phyloP scores from a whole-genome alignment of 92 coral and sea anemone genomes.

The Actinernus sp. region DNA sequence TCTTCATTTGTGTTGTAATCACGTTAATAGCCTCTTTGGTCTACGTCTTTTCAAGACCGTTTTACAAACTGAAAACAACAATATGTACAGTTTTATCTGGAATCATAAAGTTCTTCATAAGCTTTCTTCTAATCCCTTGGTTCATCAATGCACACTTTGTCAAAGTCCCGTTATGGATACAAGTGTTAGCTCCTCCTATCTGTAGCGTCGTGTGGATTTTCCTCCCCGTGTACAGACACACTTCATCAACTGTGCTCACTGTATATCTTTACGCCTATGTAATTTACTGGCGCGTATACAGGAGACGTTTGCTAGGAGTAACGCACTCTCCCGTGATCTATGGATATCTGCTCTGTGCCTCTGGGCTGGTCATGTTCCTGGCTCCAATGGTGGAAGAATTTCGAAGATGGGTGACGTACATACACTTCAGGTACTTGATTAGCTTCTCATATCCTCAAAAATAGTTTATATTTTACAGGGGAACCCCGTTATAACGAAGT shows the following conservation, averaged over 20 bases:
- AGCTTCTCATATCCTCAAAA: no score
- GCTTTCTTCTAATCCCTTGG: constrained; percentile 78
- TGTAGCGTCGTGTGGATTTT: constrained; percentile 71
- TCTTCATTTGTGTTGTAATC: background rate
- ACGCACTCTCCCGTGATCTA: constrained; percentile 23
- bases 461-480: no score
- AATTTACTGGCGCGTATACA: constrained; percentile 84
- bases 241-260: constrained; percentile 58
- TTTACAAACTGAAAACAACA: background rate
- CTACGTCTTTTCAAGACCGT: background rate
- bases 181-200: background rate
- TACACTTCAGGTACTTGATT: no score
- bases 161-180: constrained; percentile 58
- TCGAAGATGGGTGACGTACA: no score
- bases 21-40: background rate
- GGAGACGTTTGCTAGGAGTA: constrained; percentile 46
- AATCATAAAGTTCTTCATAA: constrained; percentile 44
- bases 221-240: constrained; percentile 71
- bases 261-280: constrained; percentile 75
- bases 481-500: no score
- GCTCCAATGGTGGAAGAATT: constrained; percentile 18
- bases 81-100: background rate
- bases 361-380: constrained; percentile 69
- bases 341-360: constrained; percentile 42
- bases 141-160: constrained; percentile 65